These are phyloP conservation scores for Spatulosminthurus flaviceps DNA, from an alignment of 2,888 invertebrate species.

Conservation along the genomic window DNA sequence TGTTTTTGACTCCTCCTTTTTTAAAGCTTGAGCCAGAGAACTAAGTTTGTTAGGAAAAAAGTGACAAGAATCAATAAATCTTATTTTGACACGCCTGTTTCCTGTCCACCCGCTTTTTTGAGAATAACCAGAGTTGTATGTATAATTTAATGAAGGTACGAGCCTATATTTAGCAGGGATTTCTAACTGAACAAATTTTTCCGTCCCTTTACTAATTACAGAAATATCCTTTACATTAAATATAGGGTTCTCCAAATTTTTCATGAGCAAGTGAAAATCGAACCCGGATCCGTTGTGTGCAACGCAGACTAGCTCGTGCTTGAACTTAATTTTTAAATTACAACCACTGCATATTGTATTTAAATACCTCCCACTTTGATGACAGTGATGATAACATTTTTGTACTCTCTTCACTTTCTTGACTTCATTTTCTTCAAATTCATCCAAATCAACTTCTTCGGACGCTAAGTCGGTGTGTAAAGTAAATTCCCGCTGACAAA, in stretches of 20 bases:
- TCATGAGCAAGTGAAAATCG: neutral
- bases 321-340: conserved; percentile 5
- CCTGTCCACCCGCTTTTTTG: neutral
- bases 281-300: neutral
- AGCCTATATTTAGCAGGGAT: neutral
- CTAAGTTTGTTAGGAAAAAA: neutral
- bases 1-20: too few relatives aligned
- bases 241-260: neutral
- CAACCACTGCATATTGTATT: neutral
- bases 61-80: neutral
- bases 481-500: neutral
- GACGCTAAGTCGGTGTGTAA: too few relatives aligned
- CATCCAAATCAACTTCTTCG: too few relatives aligned
- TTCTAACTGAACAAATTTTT: neutral
- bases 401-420: too few relatives aligned
- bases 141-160: neutral
- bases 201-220: neutral
- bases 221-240: neutral
- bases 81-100: neutral
- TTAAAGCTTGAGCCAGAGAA: neutral
- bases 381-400: conserved; percentile 16
- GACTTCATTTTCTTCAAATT: too few relatives aligned
- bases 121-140: neutral
- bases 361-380: neutral
- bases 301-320: neutral